Evolutionary conservation across 2,888 invertebrate species (phyloP).

Genomic region (Liopterus haemorrhoidalis): DNA sequence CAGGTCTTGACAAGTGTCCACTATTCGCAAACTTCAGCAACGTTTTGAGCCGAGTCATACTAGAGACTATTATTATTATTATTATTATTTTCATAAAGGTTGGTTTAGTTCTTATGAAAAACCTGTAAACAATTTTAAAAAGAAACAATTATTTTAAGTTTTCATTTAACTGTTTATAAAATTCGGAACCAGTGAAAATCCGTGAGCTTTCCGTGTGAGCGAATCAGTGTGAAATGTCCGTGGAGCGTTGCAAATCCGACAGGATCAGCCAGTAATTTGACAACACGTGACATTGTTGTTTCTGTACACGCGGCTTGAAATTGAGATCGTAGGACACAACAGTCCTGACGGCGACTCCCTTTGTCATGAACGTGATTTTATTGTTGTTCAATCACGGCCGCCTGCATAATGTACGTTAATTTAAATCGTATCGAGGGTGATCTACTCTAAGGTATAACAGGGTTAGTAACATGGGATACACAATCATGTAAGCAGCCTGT

Average conservation of each 20-base stretch:
- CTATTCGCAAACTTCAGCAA: too few relatives aligned
- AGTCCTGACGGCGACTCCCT: slow-evolving; percentile 9
- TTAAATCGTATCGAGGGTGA: slow-evolving; percentile 41
- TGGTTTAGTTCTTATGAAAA: too few relatives aligned
- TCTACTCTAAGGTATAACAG: too few relatives aligned
- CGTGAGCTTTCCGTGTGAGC: slow-evolving; percentile 12
- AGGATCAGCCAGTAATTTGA: slow-evolving; percentile 33
- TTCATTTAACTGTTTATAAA: too few relatives aligned
- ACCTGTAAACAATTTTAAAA: too few relatives aligned
- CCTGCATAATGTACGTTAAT: slow-evolving; percentile 42
- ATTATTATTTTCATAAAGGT: too few relatives aligned
- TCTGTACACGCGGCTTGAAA: slow-evolving; percentile 42
- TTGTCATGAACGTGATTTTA: slow-evolving; percentile 40
- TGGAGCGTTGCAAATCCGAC: slow-evolving; percentile 39
- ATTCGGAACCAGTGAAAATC: slow-evolving; percentile 16
- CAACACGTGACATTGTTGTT: slow-evolving; percentile 44
- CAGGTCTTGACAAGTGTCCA: too few relatives aligned
- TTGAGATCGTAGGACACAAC: slow-evolving; percentile 42
- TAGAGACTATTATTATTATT: too few relatives aligned
- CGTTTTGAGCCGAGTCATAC: too few relatives aligned
- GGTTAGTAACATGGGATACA: too few relatives aligned
- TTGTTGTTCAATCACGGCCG: slow-evolving; percentile 42
- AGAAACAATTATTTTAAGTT: too few relatives aligned
- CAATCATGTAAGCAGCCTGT: too few relatives aligned
- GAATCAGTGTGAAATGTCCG: slow-evolving; percentile 13